These are phyloP conservation scores for Chionis minor DNA, from an alignment of 2,113 vertebrate genomes.

Conservation along the genomic window DNA sequence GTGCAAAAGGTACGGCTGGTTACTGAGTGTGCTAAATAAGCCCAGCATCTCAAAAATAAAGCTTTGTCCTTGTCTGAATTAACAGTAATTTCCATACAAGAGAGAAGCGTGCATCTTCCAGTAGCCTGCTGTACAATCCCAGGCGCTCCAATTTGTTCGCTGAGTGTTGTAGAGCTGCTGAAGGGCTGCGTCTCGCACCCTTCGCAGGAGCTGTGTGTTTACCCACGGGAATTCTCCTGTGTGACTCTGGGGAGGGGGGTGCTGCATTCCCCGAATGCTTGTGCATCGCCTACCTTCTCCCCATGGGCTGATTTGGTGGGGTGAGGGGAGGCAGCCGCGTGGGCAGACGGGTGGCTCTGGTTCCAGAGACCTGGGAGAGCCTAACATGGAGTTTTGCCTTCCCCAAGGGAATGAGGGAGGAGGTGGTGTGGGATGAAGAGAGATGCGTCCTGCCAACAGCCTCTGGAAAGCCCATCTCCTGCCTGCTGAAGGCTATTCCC, in stretches of 20 bases:
- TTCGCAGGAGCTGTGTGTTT: not conserved
- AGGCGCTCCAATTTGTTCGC: not conserved
- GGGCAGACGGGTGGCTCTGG: not conserved
- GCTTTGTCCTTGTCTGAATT: not conserved
- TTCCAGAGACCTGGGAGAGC: not conserved
- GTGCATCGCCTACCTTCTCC: not conserved
- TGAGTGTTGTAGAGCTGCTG: not conserved
- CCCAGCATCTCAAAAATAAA: not conserved
- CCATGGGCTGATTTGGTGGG: not conserved
- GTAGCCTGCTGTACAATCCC: not conserved
- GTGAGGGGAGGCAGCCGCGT: accelerated
- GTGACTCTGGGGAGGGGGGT: too few relatives aligned
- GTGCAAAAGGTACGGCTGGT: not conserved
- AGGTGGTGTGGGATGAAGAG: not conserved
- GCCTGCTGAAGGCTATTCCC: not conserved
- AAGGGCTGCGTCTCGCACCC: not conserved
- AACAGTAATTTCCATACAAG: not conserved
- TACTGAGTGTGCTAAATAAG: not conserved
- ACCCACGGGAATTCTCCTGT: not conserved
- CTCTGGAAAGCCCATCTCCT: not conserved
- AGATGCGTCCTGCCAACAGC: not conserved
- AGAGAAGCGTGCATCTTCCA: accelerated
- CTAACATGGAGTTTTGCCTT: not conserved
- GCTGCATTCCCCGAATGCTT: not conserved
- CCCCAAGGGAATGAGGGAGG: not conserved